A percentile compares a stretch with the other conserved stretches of the same genome.
Evolutionary conservation across 2,888 invertebrate genomes (phyloP).

Genomic region (Carterocephalus palaemon): DNA sequence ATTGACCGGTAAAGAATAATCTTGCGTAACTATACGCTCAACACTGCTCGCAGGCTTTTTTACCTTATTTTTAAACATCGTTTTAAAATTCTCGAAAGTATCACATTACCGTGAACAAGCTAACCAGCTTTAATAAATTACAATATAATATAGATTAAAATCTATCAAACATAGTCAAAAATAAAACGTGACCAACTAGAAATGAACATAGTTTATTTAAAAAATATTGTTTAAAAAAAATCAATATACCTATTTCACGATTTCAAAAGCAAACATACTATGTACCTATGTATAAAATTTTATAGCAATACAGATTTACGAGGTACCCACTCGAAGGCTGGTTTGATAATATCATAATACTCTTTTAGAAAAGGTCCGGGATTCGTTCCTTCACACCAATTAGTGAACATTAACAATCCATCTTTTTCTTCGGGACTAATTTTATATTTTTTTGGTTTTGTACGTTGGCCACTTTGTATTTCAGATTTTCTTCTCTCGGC

Average conservation of each 20-base stretch:
- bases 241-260: too few species aligned
- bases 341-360: constrained; percentile 56
- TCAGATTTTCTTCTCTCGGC: constrained; percentile 45
- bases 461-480: constrained; percentile 38
- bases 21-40: too few species aligned
- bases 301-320: constrained; percentile 39
- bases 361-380: constrained; percentile 57
- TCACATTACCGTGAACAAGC: too few species aligned
- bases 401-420: constrained; percentile 59
- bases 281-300: too few species aligned
- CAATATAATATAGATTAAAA: background rate
- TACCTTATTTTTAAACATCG: too few species aligned
- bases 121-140: too few species aligned
- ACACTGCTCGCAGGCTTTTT: constrained; percentile 37
- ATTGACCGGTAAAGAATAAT: constrained; percentile 37
- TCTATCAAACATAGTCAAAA: background rate
- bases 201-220: background rate
- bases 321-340: constrained; percentile 50
- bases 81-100: too few species aligned
- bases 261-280: too few species aligned
- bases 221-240: background rate
- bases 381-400: constrained; percentile 68
- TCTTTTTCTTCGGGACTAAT: constrained; percentile 57
- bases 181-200: constrained; percentile 16
- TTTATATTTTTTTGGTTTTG: constrained; percentile 48